Evolutionary conservation across 2,797 vertebrate species (phyloP), one percentile per base, ranked within the genome.

Genomic region (Enteromius mattozi): DNA sequence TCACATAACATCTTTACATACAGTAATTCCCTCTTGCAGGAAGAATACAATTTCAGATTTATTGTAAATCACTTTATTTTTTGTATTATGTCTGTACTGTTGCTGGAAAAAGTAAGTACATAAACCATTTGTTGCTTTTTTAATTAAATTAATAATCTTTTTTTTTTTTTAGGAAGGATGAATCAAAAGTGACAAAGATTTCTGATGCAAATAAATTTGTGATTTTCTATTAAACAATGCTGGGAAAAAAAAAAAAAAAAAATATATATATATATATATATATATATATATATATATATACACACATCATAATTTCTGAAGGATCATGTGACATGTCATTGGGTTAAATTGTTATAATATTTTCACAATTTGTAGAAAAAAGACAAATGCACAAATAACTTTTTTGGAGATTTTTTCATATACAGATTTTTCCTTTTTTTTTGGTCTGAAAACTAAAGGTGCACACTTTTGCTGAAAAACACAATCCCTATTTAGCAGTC

Each of bases 1-100:
- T 76, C 59, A 54, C 21, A 33, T 75, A 4, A 75, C 13, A 82
- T 47, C 42, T 71, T 74, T 19, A 74, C 13, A 51, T 61, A n/a
- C 40, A 71, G 66, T 40, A 63, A 33, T 63, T 74, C 40, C 40
- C 24, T 30, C 24, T 59, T 40, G 35, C 30, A 59, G 16, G 24
- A 12, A 47, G 19, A 47, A 81, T 35, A 61, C 16, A 30, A 71
- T 71, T 1, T 49, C 8, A 35, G 24, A 30, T 24, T 30, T 72
- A 16, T 33, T 75, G 27, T 71, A 47, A 71, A 71, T 71, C 13
- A n/a, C 68, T 59, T 59, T 59, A 6, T 7, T 70, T 40, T 69
- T 40, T 8, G 14, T 14, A 69, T 16, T 16, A 27, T 2, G 0
- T 16, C 12, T 24, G 37, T 45, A 45, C 12, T 16, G 42, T 42